Conservation (phyloP, 2,797 vertebrate genomes). For the Oceanodroma leucorhoa region DNA sequence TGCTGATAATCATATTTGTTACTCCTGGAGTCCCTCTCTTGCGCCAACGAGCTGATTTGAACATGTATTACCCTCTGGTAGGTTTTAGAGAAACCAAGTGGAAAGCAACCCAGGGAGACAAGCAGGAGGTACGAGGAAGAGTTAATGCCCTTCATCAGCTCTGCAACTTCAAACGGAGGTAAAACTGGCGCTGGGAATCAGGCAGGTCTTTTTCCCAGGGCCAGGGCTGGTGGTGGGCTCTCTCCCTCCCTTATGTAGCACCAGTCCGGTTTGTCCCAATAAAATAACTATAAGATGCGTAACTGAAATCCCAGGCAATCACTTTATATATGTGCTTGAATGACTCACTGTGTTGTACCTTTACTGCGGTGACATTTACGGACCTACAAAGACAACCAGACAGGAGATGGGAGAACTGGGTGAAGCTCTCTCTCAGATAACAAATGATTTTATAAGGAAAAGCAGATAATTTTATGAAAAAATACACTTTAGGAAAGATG, state of each 20-base stretch:
- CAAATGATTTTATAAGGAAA: background rate
- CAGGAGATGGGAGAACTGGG: background rate
- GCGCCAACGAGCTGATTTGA: background rate
- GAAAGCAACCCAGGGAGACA: background rate
- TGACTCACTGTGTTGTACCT: background rate
- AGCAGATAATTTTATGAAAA: background rate
- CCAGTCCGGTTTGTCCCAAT: rapidly evolving
- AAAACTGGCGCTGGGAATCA: background rate
- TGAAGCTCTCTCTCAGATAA: background rate
- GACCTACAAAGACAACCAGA: background rate
- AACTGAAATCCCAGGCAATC: background rate
- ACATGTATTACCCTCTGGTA: background rate
- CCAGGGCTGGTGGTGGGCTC: background rate
- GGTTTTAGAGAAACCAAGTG: background rate
- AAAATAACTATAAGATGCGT: background rate
- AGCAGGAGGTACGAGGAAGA: background rate
- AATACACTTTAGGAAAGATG: background rate
- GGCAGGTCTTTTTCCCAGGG: background rate
- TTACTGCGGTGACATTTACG: background rate
- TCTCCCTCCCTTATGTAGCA: background rate
- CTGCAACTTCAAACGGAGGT: background rate
- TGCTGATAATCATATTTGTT: background rate
- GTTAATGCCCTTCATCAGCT: background rate
- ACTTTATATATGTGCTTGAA: background rate
- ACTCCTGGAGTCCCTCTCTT: background rate